A percentile compares a stretch with the other conserved stretches of the same genome.
Evolutionary conservation across 2,888 invertebrate species (phyloP).

Genomic region (Choreutis nemorana): DNA sequence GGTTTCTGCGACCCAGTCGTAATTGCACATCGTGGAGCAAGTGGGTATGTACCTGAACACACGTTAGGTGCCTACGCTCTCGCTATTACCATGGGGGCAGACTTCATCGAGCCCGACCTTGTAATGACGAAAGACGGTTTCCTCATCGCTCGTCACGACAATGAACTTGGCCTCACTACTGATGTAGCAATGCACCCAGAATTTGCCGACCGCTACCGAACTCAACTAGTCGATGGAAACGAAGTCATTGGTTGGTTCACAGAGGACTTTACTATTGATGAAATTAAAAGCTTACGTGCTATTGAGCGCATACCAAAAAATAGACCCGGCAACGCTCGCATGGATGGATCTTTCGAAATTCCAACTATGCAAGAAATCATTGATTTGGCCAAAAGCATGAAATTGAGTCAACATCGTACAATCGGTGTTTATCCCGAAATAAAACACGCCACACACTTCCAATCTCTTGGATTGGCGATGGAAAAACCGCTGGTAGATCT

Average conservation of each 20-base stretch:
- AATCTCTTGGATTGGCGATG: conserved; percentile 36
- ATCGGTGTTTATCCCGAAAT: conserved; percentile 54
- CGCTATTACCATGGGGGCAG: conserved; percentile 49
- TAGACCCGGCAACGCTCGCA: conserved; percentile 44
- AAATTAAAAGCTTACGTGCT: conserved; percentile 42
- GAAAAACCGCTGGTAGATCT: conserved; percentile 37
- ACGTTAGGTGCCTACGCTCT: conserved; percentile 51
- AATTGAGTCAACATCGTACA: conserved; percentile 29
- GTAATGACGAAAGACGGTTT: conserved; percentile 50
- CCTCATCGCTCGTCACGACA: conserved; percentile 49
- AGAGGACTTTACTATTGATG: conserved; percentile 51
- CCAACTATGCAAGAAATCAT: conserved; percentile 54
- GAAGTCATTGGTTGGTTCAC: conserved; percentile 43
- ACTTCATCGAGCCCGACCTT: conserved; percentile 51
- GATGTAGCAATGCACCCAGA: conserved; percentile 36
- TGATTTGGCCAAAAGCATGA: conserved; percentile 40
- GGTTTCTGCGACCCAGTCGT: conserved; percentile 37
- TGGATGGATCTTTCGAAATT: conserved; percentile 35
- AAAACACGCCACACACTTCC: conserved; percentile 46
- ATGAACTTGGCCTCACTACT: conserved; percentile 42
- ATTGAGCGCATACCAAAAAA: conserved; percentile 42
- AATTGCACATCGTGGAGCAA: conserved; percentile 50
- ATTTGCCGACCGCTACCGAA: conserved; percentile 36
- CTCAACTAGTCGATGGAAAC: conserved; percentile 34
- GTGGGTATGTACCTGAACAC: conserved; percentile 53